phyloP scores from a whole-genome alignment of 2,888 invertebrate species.

The Lacanobia oleracea region DNA sequence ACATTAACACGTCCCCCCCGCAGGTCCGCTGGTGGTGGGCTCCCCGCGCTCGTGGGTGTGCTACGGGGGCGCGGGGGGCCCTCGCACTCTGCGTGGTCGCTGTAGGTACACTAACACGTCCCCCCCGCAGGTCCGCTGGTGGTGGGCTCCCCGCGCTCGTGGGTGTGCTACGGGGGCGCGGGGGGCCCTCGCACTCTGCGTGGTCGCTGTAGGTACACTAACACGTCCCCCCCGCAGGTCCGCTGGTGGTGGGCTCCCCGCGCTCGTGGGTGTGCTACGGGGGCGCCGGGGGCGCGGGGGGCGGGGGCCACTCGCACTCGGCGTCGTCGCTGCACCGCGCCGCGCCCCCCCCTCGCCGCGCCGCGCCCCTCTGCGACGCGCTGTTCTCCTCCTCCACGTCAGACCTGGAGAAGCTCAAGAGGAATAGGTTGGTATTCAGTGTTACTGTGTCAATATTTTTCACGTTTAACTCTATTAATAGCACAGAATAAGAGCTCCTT shows the following conservation, averaged over 20 bases:
- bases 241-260: constrained; percentile 59
- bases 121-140: constrained; percentile 42
- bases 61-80: no score
- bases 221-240: constrained; percentile 19
- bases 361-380: constrained; percentile 73
- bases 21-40: no score
- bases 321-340: constrained; percentile 72
- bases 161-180: constrained; percentile 27
- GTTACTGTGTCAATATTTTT: background rate
- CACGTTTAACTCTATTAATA: no score
- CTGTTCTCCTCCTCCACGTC: constrained; percentile 81
- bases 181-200: constrained; percentile 67
- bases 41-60: constrained; percentile 38
- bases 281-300: constrained; percentile 32
- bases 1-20: no score
- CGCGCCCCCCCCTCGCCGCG: constrained; percentile 32
- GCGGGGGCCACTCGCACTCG: constrained; percentile 64
- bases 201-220: constrained; percentile 72
- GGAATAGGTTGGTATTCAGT: constrained; percentile 71
- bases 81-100: no score
- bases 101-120: no score
- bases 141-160: constrained; percentile 62
- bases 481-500: no score
- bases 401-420: constrained; percentile 80
- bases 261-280: constrained; percentile 54